A percentile compares a stretch with the other conserved stretches of the same genome.
phyloP scores from a whole-genome alignment of 2,888 invertebrate genomes.

The Caradrina kadenii region DNA sequence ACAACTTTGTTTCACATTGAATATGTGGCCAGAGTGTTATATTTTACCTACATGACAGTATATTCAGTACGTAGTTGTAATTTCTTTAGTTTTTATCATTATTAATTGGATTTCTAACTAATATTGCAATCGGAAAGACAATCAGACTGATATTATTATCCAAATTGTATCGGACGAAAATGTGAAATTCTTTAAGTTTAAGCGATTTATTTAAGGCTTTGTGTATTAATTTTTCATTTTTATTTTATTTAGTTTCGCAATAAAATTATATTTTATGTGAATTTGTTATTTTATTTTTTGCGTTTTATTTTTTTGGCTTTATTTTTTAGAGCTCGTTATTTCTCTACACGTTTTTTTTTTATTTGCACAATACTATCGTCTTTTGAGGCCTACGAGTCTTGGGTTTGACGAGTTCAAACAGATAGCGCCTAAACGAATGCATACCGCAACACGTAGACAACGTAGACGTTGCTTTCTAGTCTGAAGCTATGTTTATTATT shows the following conservation, averaged over 20 bases:
- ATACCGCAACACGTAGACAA: conserved; percentile 32
- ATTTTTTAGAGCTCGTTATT: not conserved
- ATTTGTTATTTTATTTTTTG: conserved; percentile 67
- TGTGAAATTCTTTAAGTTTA: conserved; percentile 59
- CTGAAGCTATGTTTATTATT: not conserved
- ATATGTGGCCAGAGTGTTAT: conserved; percentile 43
- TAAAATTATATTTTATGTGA: conserved; percentile 67
- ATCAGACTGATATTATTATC: conserved; percentile 64
- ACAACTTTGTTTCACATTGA: not conserved
- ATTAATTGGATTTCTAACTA: conserved; percentile 36
- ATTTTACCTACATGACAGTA: conserved; percentile 77
- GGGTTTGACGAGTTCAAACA: not conserved
- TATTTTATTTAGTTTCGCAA: conserved; percentile 70
- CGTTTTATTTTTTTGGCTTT: conserved; percentile 34
- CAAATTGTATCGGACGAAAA: conserved; percentile 56
- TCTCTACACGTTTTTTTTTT: not conserved
- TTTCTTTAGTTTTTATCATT: conserved; percentile 31
- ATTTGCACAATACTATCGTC: not conserved
- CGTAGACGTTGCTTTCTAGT: conserved; percentile 17
- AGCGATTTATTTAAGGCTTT: conserved; percentile 64
- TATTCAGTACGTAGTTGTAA: conserved; percentile 48
- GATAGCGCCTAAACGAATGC: conserved; percentile 45
- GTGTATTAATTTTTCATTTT: conserved; percentile 73
- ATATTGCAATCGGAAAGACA: conserved; percentile 57
- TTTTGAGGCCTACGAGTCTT: accelerated